Evolutionary conservation across 2,797 vertebrate genomes (phyloP), one percentile per base, ranked within the genome.

Genomic region (Characodon lateralis): DNA sequence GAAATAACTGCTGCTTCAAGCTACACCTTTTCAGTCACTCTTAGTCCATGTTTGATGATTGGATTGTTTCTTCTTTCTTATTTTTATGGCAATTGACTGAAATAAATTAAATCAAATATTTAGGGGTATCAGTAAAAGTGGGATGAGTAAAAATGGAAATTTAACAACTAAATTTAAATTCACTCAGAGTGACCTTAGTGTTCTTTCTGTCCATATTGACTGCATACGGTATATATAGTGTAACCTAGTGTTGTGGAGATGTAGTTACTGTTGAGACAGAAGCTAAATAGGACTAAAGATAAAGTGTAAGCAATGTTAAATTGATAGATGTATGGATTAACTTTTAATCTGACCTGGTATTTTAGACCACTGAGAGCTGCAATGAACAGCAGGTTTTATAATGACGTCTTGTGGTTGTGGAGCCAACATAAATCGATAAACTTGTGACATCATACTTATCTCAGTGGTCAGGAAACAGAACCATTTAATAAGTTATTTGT

Each of bases 391-490:
- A 1, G 2, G 2, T 28, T 39, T 39, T 66, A 3, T 18, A 51
- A 10, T 65, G 31, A 65, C 24, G 35, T 41, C 9, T 35, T 66
- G 20, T 35, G 35, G 35, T 35, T 35, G 35, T 35, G 35, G 35
- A 35, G 18, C 31, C 50, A 28, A 20, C 8, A 69, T 43, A 28
- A 76, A 66, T 20, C 7, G 16, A 22, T 56, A 24, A 16, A 66
- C 22, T 81, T 68, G 4, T 14, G 35, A 71, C 6, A 35, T 74
- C 9, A 18, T 61, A 1, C 10, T 53, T 48, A 16, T 61, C 24
- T 70, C 5, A 31, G 31, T 5, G 35, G 31, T 82, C 51, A 41
- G 31, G 72, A 65, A 68, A n/a, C 71, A 46, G 43, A 78, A 71
- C 22, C 41, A 59, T 12, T 66, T 73, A 80, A 22, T 50, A 48